Percentiles rank a stretch among this genome's conserved stretches.
Conservation (phyloP, 2,888 invertebrate species). For the Poecilobothrus nobilitatus region DNA sequence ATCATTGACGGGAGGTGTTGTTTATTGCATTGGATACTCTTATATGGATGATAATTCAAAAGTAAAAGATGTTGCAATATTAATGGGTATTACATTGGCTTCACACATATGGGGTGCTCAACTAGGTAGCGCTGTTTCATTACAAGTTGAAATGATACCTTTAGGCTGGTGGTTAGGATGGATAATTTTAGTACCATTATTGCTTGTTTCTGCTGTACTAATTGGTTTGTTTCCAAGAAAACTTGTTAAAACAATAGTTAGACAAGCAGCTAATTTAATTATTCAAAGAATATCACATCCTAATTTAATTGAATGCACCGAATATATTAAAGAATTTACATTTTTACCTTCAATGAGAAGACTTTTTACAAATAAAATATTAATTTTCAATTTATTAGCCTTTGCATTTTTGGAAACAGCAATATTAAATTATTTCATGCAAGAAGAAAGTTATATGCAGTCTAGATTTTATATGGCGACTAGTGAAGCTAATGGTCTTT, state of each 20-base stretch:
- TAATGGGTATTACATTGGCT: conserved; percentile 40
- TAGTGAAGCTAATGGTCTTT: conserved; percentile 45
- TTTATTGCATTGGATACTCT: conserved; percentile 50
- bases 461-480: conserved; percentile 51
- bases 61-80: conserved; percentile 45
- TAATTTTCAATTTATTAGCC: conserved; percentile 48
- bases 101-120: conserved; percentile 40
- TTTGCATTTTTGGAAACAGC: conserved; percentile 48
- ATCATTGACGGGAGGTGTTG: conserved; percentile 46
- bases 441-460: conserved; percentile 51
- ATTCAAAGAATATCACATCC: conserved; percentile 41
- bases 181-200: conserved; percentile 44
- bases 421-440: conserved; percentile 47
- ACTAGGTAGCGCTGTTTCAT: conserved; percentile 38
- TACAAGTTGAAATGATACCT: conserved; percentile 31
- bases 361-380: conserved; percentile 49
- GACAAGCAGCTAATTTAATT: conserved; percentile 50
- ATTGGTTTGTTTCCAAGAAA: conserved; percentile 51
- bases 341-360: conserved; percentile 47
- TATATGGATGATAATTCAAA: conserved; percentile 55
- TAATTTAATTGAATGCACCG: conserved; percentile 29
- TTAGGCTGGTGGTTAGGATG: conserved; percentile 48
- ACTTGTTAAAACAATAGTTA: conserved; percentile 47
- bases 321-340: conserved; percentile 39
- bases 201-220: conserved; percentile 46